Evolutionary conservation across 35 echinoderm and acorn worm genomes (phyloP).

Genomic region (Apostichopus japonicus): DNA sequence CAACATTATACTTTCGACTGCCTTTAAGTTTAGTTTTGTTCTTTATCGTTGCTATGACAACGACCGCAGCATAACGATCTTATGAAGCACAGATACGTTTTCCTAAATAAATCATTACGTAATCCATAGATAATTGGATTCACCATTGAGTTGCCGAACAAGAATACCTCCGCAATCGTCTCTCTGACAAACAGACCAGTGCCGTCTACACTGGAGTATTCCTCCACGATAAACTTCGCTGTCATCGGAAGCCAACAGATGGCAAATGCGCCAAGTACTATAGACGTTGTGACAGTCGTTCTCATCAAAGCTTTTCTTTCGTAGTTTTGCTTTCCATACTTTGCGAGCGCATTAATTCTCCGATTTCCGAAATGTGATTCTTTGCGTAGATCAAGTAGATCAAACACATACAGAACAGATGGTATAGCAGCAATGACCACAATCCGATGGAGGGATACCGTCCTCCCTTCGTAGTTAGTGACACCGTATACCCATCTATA

Average conservation of each 20-base stretch:
- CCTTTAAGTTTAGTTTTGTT: too few species aligned
- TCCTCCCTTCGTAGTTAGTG: neutral
- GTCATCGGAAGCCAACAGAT: constrained; percentile 12
- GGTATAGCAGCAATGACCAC: neutral
- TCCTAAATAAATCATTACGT: neutral
- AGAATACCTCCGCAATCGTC: neutral
- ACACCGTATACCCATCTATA: neutral
- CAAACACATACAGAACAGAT: neutral
- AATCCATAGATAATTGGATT: constrained; percentile 27
- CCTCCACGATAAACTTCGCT: neutral
- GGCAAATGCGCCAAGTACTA: constrained; percentile 22
- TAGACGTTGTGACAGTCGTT: neutral
- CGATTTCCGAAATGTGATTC: neutral
- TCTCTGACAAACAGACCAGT: neutral
- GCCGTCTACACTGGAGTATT: neutral
- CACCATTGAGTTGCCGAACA: constrained; percentile 24
- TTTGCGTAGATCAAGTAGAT: neutral
- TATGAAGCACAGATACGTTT: neutral
- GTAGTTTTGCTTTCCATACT: neutral
- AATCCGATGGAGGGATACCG: neutral
- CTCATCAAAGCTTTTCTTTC: neutral
- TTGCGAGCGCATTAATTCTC: too few species aligned
- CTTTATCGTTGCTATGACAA: too few species aligned
- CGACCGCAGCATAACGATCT: too few species aligned
- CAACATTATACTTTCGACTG: too few species aligned